phyloP scores from a whole-genome alignment of 2,888 invertebrate species.

The Polydrusus pterygomalis region DNA sequence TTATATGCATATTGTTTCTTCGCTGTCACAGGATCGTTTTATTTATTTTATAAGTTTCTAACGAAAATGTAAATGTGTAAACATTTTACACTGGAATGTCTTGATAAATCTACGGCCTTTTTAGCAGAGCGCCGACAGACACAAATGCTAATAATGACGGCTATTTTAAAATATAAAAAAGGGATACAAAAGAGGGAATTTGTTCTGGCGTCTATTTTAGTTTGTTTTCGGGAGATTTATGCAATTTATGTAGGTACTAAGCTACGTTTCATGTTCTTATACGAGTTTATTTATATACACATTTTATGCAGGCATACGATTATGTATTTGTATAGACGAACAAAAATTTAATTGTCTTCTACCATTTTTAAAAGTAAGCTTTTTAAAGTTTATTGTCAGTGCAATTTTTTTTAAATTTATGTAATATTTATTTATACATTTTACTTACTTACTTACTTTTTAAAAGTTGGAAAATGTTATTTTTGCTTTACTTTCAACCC shows the following conservation, averaged over 20 bases:
- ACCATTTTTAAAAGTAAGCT: no score
- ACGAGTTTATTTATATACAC: background rate
- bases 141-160: conserved; percentile 12
- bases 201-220: conserved; percentile 13
- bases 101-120: conserved; percentile 6
- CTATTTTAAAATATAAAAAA: conserved; percentile 14
- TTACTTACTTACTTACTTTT: no score
- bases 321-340: no score
- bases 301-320: no score
- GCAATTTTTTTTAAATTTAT: no score
- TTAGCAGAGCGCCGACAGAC: conserved; percentile 14
- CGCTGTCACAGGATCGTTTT: background rate
- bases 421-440: no score
- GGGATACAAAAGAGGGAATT: conserved; percentile 18
- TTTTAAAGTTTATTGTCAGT: no score
- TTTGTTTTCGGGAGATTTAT: conserved; percentile 6
- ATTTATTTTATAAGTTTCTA: conserved; percentile 7
- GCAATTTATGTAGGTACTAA: background rate
- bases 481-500: no score
- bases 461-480: no score
- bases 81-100: background rate
- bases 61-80: background rate
- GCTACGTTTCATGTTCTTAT: background rate
- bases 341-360: no score
- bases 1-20: background rate